A percentile compares a stretch with the other conserved stretches of the same genome.
These are phyloP conservation scores for Pollimyrus isidori DNA, from an alignment of 2,113 vertebrate genomes.

Conservation along the genomic window DNA sequence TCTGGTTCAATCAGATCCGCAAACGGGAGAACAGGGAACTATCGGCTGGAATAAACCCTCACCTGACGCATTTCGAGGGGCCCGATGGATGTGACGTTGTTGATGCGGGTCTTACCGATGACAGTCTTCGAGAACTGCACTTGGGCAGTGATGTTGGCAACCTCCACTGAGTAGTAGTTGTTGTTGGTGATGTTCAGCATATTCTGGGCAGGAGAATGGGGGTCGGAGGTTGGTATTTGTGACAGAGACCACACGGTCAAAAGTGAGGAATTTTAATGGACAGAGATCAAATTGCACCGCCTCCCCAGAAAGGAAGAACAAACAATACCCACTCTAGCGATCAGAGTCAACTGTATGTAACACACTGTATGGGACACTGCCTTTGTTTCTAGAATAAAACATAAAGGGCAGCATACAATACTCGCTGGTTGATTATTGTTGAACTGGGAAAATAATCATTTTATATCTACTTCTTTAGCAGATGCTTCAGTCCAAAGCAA, in stretches of 20 bases:
- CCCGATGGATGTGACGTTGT: slow-evolving; percentile 76
- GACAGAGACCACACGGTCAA: neutral
- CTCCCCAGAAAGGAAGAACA: neutral
- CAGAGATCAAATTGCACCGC: neutral
- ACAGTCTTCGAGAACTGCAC: slow-evolving; percentile 92
- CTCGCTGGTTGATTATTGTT: neutral
- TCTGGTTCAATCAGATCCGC: neutral
- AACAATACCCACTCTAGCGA: neutral
- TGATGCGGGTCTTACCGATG: slow-evolving; percentile 81
- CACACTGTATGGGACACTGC: neutral
- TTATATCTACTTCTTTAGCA: too few species aligned
- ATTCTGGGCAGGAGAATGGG: slow-evolving; percentile 61
- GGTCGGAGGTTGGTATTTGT: neutral
- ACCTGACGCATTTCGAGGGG: slow-evolving; percentile 84
- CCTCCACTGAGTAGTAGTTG: slow-evolving; percentile 84
- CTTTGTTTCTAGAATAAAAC: neutral
- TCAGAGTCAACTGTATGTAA: neutral
- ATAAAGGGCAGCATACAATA: neutral
- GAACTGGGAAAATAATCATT: too few species aligned
- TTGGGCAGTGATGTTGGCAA: slow-evolving; percentile 86
- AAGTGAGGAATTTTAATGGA: neutral
- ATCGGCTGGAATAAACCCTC: neutral
- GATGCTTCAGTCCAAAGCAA: too few species aligned
- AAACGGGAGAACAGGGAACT: neutral
- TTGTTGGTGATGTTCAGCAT: slow-evolving; percentile 94